Conservation (phyloP, 2,113 vertebrate genomes). For the Puntigrus tetrazona region DNA sequence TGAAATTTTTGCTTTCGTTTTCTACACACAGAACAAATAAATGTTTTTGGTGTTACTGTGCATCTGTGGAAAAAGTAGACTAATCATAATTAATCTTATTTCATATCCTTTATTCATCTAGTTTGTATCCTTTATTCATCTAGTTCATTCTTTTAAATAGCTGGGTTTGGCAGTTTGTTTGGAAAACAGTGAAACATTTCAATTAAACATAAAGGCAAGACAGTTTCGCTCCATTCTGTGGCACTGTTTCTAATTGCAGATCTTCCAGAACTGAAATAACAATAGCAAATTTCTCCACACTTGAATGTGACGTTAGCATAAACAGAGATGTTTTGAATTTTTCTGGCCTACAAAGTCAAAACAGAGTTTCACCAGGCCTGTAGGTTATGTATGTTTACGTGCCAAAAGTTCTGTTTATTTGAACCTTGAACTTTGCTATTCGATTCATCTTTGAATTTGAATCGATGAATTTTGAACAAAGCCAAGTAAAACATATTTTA, state of each 20-base stretch:
- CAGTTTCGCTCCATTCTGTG: no score
- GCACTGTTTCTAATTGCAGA: no score
- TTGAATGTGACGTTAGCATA: neutral
- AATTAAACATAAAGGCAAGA: neutral
- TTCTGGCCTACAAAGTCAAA: no score
- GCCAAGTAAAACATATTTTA: no score
- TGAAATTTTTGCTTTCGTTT: neutral
- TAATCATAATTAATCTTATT: no score
- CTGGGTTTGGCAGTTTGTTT: neutral
- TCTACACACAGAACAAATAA: neutral
- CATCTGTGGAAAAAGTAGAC: neutral
- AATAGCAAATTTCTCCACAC: neutral
- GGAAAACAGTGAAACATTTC: neutral
- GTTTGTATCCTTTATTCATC: no score
- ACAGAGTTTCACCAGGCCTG: neutral
- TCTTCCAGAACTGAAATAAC: neutral
- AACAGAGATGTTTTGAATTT: neutral
- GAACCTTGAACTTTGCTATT: no score
- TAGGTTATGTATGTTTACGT: no score
- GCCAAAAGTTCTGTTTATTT: neutral
- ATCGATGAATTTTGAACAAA: no score
- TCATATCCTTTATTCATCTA: no score
- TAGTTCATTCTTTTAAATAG: neutral
- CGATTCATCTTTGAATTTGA: no score
- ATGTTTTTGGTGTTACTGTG: neutral